These are phyloP conservation scores for Tetanocera ferruginea DNA, from an alignment of 2,888 invertebrate genomes.

Conservation along the genomic window DNA sequence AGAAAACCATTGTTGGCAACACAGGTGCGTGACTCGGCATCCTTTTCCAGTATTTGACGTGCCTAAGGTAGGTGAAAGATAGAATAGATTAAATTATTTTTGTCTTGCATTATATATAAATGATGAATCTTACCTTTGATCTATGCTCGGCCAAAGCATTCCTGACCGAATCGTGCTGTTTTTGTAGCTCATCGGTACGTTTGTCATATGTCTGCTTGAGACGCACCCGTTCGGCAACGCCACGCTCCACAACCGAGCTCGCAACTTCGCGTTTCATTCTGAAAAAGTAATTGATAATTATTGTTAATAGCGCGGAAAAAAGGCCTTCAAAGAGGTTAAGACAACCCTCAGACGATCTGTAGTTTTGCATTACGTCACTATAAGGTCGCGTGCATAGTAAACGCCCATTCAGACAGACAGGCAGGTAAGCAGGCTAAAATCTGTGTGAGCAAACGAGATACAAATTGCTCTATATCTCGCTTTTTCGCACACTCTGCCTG, in stretches of 20 bases:
- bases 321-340: too few species aligned
- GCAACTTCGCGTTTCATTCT: slow-evolving; percentile 70
- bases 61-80: slow-evolving; percentile 55
- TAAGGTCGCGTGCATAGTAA: too few species aligned
- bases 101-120: background rate
- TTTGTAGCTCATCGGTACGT: slow-evolving; percentile 81
- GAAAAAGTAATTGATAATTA: background rate
- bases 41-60: slow-evolving; percentile 68
- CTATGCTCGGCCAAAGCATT: slow-evolving; percentile 78
- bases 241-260: slow-evolving; percentile 82
- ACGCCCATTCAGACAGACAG: too few species aligned
- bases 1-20: slow-evolving; percentile 66
- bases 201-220: slow-evolving; percentile 83
- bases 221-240: slow-evolving; percentile 89
- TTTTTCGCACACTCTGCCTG: too few species aligned
- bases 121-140: slow-evolving; percentile 71
- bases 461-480: too few species aligned
- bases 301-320: background rate
- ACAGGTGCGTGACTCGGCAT: slow-evolving; percentile 66
- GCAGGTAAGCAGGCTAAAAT: too few species aligned
- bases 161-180: slow-evolving; percentile 83
- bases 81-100: background rate
- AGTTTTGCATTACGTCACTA: too few species aligned
- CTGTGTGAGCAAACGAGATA: too few species aligned
- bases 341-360: too few species aligned